Base-by-base conservation (phyloP, 1,140 invertebrate species). In the Pygmarrhopalites habei region DNA sequence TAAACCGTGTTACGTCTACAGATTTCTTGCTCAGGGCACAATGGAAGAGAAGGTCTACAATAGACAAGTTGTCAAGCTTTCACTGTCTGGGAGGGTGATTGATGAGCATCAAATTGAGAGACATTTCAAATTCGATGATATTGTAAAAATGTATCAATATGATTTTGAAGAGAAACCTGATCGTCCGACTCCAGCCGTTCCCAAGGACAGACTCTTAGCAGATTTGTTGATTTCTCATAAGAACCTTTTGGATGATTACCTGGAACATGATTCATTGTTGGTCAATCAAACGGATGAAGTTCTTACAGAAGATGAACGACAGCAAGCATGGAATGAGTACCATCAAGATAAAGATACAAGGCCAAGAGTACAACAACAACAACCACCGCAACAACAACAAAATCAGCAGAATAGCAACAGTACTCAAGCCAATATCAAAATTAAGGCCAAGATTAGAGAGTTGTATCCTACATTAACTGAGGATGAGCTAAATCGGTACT, bases 41-140 rank as follows among this genome's bases (percentile, higher is more conserved):
- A 98, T 98, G 93, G 96, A 99, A 73, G 93, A 98, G 72, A 95
- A 96, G 74, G 93, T 98, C 60, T 98, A 98, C 77, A 91, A 98
- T 76, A 82, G 95, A 0, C 90, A 95, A 77, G 91, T 98, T 12
- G 91, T 90, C 1, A 98, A 98, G 77, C 83, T 94, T 72, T 95
- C 94, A 1, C 83, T 96, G 14, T 87, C 95, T 0, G 88, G 90
- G 73, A 84, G 95, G 43, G 95, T 99, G 0, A 88, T 98, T 1
- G 96, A 99, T 75, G 93, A 98, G 74, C 89, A 95, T 72, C 95
- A 98, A 79, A 95, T 98, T 65, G 89, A 94, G 73, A 56, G 95
- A 30, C 94, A 98, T 79, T 98, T 96, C 74, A 91, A 86, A 25
- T 83, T 87, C 72, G 83, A 85, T 64, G 92, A 97, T 77, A 79